These are phyloP conservation scores for Micoletzkya japonica DNA, from an alignment of 2,888 invertebrate species.

Conservation along the genomic window DNA sequence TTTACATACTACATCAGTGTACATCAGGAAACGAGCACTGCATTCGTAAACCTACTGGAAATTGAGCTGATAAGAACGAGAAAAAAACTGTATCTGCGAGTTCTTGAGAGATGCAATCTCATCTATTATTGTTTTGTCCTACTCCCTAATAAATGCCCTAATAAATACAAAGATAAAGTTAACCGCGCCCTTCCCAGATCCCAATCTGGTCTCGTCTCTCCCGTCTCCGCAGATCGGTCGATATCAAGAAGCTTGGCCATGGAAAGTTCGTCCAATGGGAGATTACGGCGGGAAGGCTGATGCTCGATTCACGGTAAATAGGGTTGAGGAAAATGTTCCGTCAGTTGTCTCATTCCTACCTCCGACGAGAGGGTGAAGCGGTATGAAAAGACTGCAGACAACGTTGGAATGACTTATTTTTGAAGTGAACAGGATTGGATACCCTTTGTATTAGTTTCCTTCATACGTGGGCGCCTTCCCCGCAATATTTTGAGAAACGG, in stretches of 20 bases:
- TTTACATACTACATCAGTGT: too few species aligned
- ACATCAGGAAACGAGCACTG: too few species aligned
- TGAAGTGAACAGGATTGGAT: background rate
- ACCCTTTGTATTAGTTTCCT: background rate
- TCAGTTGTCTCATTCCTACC: too few species aligned
- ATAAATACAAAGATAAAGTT: too few species aligned
- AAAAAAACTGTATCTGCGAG: too few species aligned
- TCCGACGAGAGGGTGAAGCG: too few species aligned
- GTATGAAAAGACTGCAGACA: too few species aligned
- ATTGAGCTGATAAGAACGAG: too few species aligned
- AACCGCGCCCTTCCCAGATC: conserved; percentile 10
- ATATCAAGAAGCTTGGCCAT: conserved; percentile 45
- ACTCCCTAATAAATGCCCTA: background rate
- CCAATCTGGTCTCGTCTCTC: conserved; percentile 87
- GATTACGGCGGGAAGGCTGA: conserved; percentile 56
- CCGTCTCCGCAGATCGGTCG: conserved; percentile 75
- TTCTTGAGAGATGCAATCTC: too few species aligned
- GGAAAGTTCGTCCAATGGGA: conserved; percentile 59
- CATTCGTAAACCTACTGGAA: too few species aligned
- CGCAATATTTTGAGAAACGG: too few species aligned
- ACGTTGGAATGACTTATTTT: too few species aligned
- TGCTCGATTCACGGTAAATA: conserved; percentile 52
- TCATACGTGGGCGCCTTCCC: background rate
- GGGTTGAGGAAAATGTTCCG: background rate
- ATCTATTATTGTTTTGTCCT: background rate